Evolutionary conservation across 2,888 invertebrate species (phyloP).

Genomic region (Lasioglossum morio): DNA sequence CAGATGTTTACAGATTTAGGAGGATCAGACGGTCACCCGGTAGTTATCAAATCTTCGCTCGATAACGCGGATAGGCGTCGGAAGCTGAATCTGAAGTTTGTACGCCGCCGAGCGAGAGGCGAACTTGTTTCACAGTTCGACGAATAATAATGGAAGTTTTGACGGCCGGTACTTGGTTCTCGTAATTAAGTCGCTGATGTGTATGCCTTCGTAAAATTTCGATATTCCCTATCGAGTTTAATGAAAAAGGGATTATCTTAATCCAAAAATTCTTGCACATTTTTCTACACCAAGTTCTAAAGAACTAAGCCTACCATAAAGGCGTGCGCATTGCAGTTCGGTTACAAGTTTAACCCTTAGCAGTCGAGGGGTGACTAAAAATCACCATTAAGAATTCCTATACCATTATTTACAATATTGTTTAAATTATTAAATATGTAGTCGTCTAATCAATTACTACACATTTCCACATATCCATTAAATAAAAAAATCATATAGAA

Average conservation of each 20-base stretch:
- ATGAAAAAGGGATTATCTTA: not conserved
- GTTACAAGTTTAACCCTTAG: no score
- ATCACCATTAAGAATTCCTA: no score
- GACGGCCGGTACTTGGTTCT: not conserved
- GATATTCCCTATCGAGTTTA: not conserved
- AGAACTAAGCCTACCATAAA: not conserved
- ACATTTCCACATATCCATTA: no score
- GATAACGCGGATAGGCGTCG: not conserved
- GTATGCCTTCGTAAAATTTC: not conserved
- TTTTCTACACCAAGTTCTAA: not conserved
- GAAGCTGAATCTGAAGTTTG: not conserved
- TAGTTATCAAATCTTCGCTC: conserved; percentile 7
- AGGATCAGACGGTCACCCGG: not conserved
- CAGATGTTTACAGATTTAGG: conserved; percentile 42
- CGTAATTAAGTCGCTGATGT: not conserved
- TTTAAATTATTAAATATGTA: no score
- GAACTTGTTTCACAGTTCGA: not conserved
- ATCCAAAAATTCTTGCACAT: not conserved
- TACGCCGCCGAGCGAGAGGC: not conserved
- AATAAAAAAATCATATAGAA: no score
- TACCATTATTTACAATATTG: no score
- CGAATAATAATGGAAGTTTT: not conserved
- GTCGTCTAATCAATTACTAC: no score
- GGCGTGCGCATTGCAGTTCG: no score
- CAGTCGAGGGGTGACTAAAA: no score